Conservation (phyloP, 2,888 invertebrate species). For the Callimorpha dominula region DNA sequence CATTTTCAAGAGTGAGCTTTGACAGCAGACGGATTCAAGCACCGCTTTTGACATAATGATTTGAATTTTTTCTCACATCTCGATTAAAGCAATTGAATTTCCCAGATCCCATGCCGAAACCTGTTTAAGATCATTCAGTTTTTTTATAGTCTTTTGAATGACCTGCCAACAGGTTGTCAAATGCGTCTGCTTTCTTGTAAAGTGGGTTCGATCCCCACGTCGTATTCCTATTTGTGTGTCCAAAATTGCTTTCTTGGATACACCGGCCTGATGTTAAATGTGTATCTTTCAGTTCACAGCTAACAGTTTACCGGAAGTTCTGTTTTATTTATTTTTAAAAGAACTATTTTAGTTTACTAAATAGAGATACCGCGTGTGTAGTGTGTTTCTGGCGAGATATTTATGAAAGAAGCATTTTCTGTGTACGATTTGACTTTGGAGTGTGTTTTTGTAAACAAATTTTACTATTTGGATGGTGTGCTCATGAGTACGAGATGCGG, state of each 20-base stretch:
- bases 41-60: too few relatives aligned
- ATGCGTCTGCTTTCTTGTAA: neutral
- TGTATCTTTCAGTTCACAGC: conserved; percentile 3
- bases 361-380: conserved; percentile 9
- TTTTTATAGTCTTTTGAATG: neutral
- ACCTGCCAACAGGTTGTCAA: neutral
- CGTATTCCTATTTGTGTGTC: neutral
- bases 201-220: neutral
- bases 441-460: conserved; percentile 16
- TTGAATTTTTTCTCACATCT: neutral
- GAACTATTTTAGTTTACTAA: conserved; percentile 15
- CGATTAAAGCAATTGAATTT: neutral
- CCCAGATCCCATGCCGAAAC: too few relatives aligned
- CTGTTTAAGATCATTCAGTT: neutral
- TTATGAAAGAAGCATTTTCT: conserved; percentile 14
- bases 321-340: conserved; percentile 21
- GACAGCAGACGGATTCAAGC: too few relatives aligned
- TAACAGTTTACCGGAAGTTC: conserved; percentile 5
- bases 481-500: neutral
- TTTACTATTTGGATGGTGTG: neutral
- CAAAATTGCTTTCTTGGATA: neutral
- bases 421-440: conserved; percentile 8
- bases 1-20: too few relatives aligned
- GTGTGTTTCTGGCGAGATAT: conserved; percentile 12
- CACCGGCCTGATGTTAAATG: neutral